A percentile compares a stretch with the other conserved stretches of the same genome.
phyloP scores from a whole-genome alignment of 2,113 vertebrate genomes.

The Candoia aspera region DNA sequence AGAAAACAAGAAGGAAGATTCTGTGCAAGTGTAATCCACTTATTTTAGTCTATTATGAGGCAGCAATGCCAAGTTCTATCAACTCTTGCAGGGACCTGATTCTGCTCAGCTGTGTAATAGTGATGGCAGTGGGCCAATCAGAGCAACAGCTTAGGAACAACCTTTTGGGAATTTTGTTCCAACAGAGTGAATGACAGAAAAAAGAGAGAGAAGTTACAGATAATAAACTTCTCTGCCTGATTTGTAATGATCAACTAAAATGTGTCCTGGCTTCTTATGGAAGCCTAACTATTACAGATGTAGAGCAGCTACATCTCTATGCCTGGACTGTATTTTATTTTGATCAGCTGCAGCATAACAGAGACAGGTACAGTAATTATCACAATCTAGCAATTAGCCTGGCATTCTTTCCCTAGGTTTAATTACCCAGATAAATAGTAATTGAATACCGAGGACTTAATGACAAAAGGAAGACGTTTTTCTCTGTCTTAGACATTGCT shows the following conservation, averaged over 20 bases:
- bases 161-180: conserved; percentile 76
- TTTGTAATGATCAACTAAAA: conserved; percentile 86
- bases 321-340: conserved; percentile 80
- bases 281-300: conserved; percentile 67
- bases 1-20: conserved; percentile 38
- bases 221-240: conserved; percentile 77
- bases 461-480: conserved; percentile 76
- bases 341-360: conserved; percentile 87
- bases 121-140: conserved; percentile 87
- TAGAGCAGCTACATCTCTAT: conserved; percentile 71
- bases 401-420: conserved; percentile 86
- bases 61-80: conserved; percentile 76
- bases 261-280: conserved; percentile 69
- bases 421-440: conserved; percentile 86
- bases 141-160: conserved; percentile 73
- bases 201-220: conserved; percentile 70
- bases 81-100: conserved; percentile 76
- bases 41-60: conserved; percentile 71
- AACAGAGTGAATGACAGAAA: conserved; percentile 55
- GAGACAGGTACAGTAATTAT: conserved; percentile 85
- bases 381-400: conserved; percentile 95
- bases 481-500: conserved; percentile 70
- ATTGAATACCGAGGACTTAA: conserved; percentile 79
- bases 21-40: conserved; percentile 42
- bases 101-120: conserved; percentile 90